Evolutionary conservation across 2,888 invertebrate genomes (phyloP).

Genomic region (Lamellibrachia satsuma): DNA sequence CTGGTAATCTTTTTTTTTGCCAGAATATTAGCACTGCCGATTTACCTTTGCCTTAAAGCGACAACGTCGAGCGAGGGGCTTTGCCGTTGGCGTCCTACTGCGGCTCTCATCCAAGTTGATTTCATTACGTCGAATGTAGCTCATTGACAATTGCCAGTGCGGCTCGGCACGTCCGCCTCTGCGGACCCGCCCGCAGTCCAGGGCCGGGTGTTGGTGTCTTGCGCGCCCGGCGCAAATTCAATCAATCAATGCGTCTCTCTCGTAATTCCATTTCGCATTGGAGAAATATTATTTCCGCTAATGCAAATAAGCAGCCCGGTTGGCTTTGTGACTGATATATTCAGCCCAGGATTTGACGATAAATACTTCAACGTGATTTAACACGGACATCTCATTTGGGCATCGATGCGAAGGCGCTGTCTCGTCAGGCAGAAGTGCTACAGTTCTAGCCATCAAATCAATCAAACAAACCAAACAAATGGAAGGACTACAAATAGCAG

Average conservation of each 20-base stretch:
- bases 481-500: background rate
- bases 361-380: constrained; percentile 12
- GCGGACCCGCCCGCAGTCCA: background rate
- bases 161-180: background rate
- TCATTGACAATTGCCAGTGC: constrained; percentile 3
- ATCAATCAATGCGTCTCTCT: constrained; percentile 3
- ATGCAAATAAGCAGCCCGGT: background rate
- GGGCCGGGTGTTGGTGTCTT: background rate
- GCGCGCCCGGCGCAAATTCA: background rate
- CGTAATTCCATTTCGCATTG: constrained; percentile 17
- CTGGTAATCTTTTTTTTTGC: background rate
- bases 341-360: constrained; percentile 1
- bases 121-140: constrained; percentile 4
- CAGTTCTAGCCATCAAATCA: background rate
- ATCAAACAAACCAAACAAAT: background rate
- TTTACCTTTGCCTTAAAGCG: background rate
- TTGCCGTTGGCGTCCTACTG: background rate
- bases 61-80: background rate
- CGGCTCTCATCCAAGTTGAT: background rate
- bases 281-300: constrained; percentile 17
- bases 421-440: background rate
- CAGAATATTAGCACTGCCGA: background rate
- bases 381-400: constrained; percentile 13
- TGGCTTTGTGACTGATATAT: constrained; percentile 3
- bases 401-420: background rate